These are phyloP conservation scores for Oedothorax gibbosus DNA, from an alignment of 1,140 invertebrate genomes.

Conservation along the genomic window DNA sequence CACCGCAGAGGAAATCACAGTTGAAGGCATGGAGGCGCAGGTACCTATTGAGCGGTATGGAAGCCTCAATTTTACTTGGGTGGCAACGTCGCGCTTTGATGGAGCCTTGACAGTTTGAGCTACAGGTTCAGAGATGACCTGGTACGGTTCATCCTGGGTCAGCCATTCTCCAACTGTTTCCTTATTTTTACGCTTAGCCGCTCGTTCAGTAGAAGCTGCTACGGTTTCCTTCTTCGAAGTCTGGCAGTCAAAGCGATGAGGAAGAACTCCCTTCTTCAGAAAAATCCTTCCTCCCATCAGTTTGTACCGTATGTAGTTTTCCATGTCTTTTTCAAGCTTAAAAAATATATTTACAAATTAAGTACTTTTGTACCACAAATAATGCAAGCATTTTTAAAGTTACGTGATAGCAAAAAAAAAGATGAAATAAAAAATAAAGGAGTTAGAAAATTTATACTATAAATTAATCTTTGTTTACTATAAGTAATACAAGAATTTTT, in stretches of 20 bases:
- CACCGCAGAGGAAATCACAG: not conserved
- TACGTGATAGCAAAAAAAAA: too few species aligned
- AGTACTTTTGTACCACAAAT: too few species aligned
- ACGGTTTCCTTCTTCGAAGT: not conserved
- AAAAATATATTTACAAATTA: not conserved
- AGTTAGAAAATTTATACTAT: too few species aligned
- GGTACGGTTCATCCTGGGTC: not conserved
- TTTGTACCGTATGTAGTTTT: conserved; percentile 5
- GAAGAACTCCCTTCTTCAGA: not conserved
- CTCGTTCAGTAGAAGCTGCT: not conserved
- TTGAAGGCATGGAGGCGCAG: not conserved
- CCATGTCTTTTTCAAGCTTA: conserved; percentile 18
- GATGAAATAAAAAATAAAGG: too few species aligned
- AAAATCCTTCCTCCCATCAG: not conserved
- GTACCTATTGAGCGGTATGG: not conserved
- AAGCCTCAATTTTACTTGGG: not conserved
- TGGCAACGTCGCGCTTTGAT: not conserved
- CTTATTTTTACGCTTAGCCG: not conserved
- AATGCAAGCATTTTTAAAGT: too few species aligned
- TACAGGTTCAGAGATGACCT: not conserved
- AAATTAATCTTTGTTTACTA: too few species aligned
- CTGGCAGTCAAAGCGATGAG: conserved; percentile 7
- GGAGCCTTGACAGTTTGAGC: not conserved
- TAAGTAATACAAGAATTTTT: too few species aligned
- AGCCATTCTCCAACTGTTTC: not conserved